phyloP scores from a whole-genome alignment of 2,113 vertebrate genomes.

The Heloderma charlesbogerti region DNA sequence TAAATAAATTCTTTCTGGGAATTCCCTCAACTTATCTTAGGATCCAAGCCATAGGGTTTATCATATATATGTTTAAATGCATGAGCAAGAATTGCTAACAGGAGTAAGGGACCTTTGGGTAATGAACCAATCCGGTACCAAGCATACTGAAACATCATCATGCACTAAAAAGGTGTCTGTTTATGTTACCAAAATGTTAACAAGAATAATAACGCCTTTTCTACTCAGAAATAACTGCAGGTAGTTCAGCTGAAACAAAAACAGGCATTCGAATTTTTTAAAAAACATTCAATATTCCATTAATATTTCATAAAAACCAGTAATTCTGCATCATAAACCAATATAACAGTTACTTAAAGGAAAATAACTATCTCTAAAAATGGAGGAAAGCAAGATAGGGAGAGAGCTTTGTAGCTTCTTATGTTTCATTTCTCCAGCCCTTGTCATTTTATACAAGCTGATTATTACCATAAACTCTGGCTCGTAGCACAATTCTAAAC shows the following conservation, averaged over 20 bases:
- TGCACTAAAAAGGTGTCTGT: not conserved
- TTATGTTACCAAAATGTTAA: not conserved
- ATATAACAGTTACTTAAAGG: conserved; percentile 14
- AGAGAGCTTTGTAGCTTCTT: not conserved
- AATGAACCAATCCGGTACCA: not conserved
- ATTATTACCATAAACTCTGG: conserved; percentile 20
- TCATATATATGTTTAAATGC: not conserved
- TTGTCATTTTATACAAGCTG: conserved; percentile 26
- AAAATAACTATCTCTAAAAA: not conserved
- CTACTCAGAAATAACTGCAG: not conserved
- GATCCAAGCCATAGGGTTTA: not conserved
- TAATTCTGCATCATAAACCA: conserved; percentile 12
- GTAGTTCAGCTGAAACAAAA: not conserved
- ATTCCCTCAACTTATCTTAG: not conserved
- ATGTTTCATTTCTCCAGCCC: conserved; percentile 20
- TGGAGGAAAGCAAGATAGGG: not conserved
- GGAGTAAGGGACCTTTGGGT: not conserved
- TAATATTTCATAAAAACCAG: conserved; percentile 19
- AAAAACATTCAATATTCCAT: not conserved
- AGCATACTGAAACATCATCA: conserved; percentile 25
- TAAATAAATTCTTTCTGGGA: not conserved
- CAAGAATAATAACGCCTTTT: not conserved
- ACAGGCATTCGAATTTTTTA: not conserved
- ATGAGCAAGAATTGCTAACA: not conserved
- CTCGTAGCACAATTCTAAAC: not conserved